phyloP scores from a whole-genome alignment of 2,888 invertebrate species.

The Synergus gifuensis region DNA sequence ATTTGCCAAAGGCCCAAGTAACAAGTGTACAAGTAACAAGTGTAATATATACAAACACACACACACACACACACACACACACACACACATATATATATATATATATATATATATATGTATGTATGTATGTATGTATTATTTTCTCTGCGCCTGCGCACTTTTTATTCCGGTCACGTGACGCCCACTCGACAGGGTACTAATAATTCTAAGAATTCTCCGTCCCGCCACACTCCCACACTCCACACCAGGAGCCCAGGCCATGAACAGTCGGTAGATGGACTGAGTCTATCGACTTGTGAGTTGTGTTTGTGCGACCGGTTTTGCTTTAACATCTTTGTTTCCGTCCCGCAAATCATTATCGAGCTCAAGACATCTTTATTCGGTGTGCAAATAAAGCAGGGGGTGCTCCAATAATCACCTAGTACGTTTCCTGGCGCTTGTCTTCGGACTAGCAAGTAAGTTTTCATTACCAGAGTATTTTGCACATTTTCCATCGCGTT shows the following conservation, averaged over 20 bases:
- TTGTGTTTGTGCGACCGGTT: constrained; percentile 57
- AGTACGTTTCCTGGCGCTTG: constrained; percentile 54
- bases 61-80: too few species aligned
- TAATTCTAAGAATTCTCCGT: constrained; percentile 68
- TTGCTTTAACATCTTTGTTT: constrained; percentile 44
- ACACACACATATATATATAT: too few species aligned
- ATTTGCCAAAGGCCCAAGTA: too few species aligned
- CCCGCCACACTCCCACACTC: constrained; percentile 47
- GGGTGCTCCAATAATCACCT: neutral
- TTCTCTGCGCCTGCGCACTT: constrained; percentile 42
- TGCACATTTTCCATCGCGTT: constrained; percentile 40
- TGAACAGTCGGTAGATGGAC: constrained; percentile 49
- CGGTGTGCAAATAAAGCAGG: neutral
- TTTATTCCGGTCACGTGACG: constrained; percentile 61
- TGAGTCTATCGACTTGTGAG: constrained; percentile 50
- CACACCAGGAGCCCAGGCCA: constrained; percentile 48
- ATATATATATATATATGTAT: too few species aligned
- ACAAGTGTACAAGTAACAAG: too few species aligned
- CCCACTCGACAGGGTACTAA: constrained; percentile 62
- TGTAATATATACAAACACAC: too few species aligned
- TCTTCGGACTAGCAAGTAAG: constrained; percentile 62
- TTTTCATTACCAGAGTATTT: constrained; percentile 25
- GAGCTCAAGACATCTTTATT: neutral
- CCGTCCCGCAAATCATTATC: neutral
- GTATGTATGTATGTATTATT: too few species aligned